Evolutionary conservation across 2,888 invertebrate species (phyloP), one percentile per base, ranked within the genome.

Genomic region (Strigamia crassipes): DNA sequence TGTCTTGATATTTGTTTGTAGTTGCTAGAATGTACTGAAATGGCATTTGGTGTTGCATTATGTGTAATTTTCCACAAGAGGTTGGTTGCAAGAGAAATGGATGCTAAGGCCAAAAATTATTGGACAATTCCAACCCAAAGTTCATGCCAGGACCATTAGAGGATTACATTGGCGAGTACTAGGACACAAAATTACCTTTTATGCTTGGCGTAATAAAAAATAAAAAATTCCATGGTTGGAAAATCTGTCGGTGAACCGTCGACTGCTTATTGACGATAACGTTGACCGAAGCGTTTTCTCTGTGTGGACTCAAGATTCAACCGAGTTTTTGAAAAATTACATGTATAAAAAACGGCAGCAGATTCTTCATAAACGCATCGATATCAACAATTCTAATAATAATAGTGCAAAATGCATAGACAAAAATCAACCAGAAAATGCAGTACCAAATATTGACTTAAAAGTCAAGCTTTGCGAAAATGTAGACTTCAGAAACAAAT

Each of bases 41-140:
- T 73, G 73, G 73, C 73, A 13, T 73, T 73, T 73, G 73, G 73
- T 13, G 73, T 31, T 27, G 73, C 73, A 27, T 8, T 73, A 31
- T 73, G 73, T 27, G 73, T 31, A 2, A 31, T 73, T 15, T 73
- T 73, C n/a, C 31, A 73, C n/a, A 73, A 31, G n/a, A 31, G 73
- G 73, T 31, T 73, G 31, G 12, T 73, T n/a, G 73, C 73, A 1
- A 73, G 73, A 73, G 73, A 73, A 15, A 27, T 27, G 23, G 31
- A 31, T 31, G 5, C 4, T 2, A 73, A 31, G 31, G 0, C 8
- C 13, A n/a, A 27, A 1, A 1, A 10, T 73, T 73, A 73, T 12
- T 73, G 73, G 73, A 73, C 27, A 31, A 27, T 73, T 73, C 73
- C 10, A 5, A 73, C 27, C 31, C 31, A 27, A 73, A 73, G 27